These are phyloP conservation scores for Meloidogyne floridensis DNA, from an alignment of 1,140 invertebrate species.

Conservation along the genomic window DNA sequence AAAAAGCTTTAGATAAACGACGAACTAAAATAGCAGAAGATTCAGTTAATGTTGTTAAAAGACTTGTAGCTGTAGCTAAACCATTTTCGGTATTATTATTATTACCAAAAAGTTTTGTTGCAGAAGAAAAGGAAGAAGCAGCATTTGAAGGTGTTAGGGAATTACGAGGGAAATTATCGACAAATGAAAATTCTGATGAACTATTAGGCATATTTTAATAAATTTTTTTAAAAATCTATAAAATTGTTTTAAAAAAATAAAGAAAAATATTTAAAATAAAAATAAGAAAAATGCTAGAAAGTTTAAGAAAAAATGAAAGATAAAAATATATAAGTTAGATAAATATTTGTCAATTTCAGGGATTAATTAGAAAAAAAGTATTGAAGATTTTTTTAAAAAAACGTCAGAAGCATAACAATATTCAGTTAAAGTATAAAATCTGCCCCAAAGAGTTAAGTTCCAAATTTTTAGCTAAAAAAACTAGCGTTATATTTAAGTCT, in stretches of 20 bases:
- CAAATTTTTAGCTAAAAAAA: not conserved
- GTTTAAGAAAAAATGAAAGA: not conserved
- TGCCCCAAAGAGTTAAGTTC: too few relatives aligned
- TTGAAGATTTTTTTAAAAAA: too few relatives aligned
- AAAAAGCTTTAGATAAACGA: slow-evolving; percentile 63
- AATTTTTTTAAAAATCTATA: not conserved
- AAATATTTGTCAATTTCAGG: too few relatives aligned
- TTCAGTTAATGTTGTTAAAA: slow-evolving; percentile 39
- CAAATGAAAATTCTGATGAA: slow-evolving; percentile 10
- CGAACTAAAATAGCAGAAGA: slow-evolving; percentile 63
- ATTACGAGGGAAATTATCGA: not conserved
- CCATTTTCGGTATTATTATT: not conserved
- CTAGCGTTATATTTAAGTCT: not conserved
- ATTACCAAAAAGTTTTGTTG: not conserved
- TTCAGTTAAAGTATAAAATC: too few relatives aligned
- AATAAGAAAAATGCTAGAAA: too few relatives aligned
- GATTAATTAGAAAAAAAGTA: too few relatives aligned
- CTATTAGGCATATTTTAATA: not conserved
- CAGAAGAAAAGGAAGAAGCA: not conserved
- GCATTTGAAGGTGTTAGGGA: slow-evolving; percentile 3
- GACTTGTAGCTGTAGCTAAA: not conserved
- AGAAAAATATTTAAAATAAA: not conserved
- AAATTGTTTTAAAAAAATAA: not conserved
- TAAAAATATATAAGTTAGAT: too few relatives aligned
- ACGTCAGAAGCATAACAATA: too few relatives aligned